Base-by-base conservation (phyloP, 2,113 vertebrate genomes). In the Nipponia nippon region DNA sequence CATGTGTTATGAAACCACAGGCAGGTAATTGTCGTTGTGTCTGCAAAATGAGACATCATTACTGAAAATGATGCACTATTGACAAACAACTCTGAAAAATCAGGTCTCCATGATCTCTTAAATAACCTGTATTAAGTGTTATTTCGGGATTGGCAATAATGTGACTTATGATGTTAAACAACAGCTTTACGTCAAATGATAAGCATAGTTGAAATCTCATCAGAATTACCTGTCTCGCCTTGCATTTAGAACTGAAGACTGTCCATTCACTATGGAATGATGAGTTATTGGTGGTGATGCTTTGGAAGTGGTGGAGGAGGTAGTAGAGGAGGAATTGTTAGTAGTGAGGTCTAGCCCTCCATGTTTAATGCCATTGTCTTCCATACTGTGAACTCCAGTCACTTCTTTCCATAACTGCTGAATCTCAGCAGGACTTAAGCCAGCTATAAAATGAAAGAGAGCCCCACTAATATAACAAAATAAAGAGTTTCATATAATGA, bases 341-440 rank as follows among this genome's bases (percentile, higher is more conserved):
- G 99, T 99, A 97, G 99, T 99, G 98, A 99, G 99, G 98, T 99
- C 99, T 96, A 99, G 98, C 94, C 99, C 99, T 97, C 98, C 98
- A 91, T 99, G 99, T 97, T 99, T 99, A 97, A 99, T 98, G 97
- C 98, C 98, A 96, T 98, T 99, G 98, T 99, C 99, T 98, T 99
- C 99, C 98, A 99, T 98, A 97, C 96, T 98, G 98, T 99, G 99
- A 96, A 98, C 98, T 81, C 98, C 98, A 97, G 99, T 99, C 98
- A 99, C 99, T 94, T 99, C 99, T 98, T 99, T 99, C 99, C 99
- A 99, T 97, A 99, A 97, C 98, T 99, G 99, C 98, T 99, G 99
- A 97, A 99, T 99, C 98, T 99, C 99, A 85, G 99, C 99, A 59
- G 99, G 99, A 96, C 99, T 99, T 98, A 99, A 98, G 93, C 99